These are phyloP conservation scores for Oreocharis arfaki DNA, from an alignment of 2,113 vertebrate genomes.

Conservation along the genomic window DNA sequence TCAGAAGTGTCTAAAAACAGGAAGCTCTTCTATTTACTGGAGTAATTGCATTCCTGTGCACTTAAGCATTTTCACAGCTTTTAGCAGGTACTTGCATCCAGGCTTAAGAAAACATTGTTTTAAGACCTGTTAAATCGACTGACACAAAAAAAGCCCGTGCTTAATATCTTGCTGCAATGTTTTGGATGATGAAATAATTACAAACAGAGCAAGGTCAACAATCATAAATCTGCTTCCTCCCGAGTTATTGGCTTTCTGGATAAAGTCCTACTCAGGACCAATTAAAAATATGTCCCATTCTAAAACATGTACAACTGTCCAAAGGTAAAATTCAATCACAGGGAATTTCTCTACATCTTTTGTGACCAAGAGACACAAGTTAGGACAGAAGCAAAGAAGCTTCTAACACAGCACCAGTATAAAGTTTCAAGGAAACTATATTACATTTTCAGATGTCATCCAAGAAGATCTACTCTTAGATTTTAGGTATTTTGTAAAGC, in stretches of 20 bases:
- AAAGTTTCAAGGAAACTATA: not conserved
- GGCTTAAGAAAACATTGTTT: not conserved
- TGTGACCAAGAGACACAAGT: not conserved
- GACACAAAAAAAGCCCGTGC: not conserved
- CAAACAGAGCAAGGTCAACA: not conserved
- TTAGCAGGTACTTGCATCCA: not conserved
- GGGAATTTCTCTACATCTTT: not conserved
- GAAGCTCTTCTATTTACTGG: not conserved
- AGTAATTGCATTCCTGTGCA: not conserved
- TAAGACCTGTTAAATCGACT: not conserved
- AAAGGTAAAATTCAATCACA: not conserved
- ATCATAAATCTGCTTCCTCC: not conserved
- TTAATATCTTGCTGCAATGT: not conserved
- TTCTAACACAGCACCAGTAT: not conserved
- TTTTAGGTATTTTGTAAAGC: not conserved
- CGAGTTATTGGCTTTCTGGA: not conserved
- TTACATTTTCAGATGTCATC: not conserved
- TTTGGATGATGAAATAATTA: not conserved
- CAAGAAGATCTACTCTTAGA: not conserved
- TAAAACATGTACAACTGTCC: not conserved
- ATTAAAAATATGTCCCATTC: not conserved
- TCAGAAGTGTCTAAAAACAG: not conserved
- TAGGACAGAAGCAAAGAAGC: not conserved
- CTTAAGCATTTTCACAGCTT: not conserved
- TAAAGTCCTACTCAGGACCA: not conserved